Conservation (phyloP, 1,140 invertebrate species). For the Microplitis mediator region DNA sequence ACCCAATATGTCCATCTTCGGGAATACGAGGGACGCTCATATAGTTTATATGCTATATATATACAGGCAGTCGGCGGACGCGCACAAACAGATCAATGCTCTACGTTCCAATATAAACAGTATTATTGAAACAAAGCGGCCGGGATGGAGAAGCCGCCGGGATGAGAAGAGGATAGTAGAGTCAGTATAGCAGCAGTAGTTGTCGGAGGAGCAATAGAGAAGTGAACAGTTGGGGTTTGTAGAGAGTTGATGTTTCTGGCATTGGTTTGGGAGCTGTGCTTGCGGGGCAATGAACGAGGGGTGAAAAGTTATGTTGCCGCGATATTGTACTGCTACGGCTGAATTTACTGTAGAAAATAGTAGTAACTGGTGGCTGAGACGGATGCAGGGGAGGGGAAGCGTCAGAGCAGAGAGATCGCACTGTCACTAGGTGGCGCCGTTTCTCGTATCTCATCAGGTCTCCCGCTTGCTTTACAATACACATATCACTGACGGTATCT, state of each 20-base stretch:
- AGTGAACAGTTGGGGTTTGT: conserved; percentile 9
- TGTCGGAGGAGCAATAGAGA: not conserved
- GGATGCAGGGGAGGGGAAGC: not conserved
- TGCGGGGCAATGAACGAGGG: conserved; percentile 45
- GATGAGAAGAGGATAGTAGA: conserved; percentile 15
- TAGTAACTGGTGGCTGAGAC: not conserved
- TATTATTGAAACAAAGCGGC: conserved; percentile 64
- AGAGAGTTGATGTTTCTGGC: conserved; percentile 50
- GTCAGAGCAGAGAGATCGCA: not conserved
- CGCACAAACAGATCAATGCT: conserved; percentile 64
- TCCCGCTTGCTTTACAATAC: not conserved
- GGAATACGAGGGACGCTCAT: conserved; percentile 14
- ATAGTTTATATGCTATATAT: not conserved
- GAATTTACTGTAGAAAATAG: conserved; percentile 28
- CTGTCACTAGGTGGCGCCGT: not conserved
- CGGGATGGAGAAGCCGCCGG: conserved; percentile 44
- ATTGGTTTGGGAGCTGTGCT: conserved; percentile 35
- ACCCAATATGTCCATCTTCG: conserved; percentile 52
- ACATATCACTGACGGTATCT: not conserved
- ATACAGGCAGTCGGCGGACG: conserved; percentile 28
- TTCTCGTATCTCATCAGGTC: not conserved
- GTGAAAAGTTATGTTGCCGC: conserved; percentile 59
- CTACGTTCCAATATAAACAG: conserved; percentile 63
- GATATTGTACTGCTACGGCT: conserved; percentile 57
- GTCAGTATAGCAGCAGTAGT: not conserved